Evolutionary conservation across 1,140 invertebrate species (phyloP).

Genomic region (Drosophila bifasciata): DNA sequence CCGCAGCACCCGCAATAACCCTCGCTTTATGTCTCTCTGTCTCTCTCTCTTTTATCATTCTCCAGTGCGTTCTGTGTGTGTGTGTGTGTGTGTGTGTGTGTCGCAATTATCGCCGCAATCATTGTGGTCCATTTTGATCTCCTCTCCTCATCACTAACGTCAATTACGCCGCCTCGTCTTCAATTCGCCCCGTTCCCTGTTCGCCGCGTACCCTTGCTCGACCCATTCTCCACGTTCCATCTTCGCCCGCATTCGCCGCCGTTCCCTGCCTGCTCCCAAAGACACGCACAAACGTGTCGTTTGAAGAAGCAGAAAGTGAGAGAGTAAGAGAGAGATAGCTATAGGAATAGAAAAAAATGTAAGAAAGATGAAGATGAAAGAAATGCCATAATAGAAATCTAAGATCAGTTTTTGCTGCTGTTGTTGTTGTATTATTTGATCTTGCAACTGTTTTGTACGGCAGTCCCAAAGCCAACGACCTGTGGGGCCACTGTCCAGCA

Average conservation of each 20-base stretch:
- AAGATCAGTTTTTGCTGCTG: slow-evolving; percentile 26
- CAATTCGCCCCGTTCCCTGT: slow-evolving; percentile 35
- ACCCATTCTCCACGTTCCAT: no score
- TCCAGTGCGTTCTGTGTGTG: slow-evolving; percentile 44
- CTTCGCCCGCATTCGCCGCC: no score
- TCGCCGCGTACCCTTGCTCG: slow-evolving; percentile 20
- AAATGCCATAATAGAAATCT: slow-evolving; percentile 63
- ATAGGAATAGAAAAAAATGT: background rate
- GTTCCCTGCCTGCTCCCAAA: no score
- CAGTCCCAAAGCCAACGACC: slow-evolving; percentile 7
- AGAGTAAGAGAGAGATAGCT: background rate
- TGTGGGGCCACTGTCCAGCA: slow-evolving; percentile 14
- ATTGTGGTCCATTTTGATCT: slow-evolving; percentile 78
- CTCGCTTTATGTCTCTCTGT: slow-evolving; percentile 13
- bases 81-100: slow-evolving; percentile 42
- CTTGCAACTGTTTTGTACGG: slow-evolving; percentile 37
- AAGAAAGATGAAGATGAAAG: slow-evolving; percentile 27
- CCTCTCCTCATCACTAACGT: slow-evolving; percentile 70
- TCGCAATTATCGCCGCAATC: slow-evolving; percentile 77
- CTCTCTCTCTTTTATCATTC: slow-evolving; percentile 38
- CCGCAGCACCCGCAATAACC: background rate
- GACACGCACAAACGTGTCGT: background rate
- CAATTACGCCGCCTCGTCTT: slow-evolving; percentile 63
- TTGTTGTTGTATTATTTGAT: slow-evolving; percentile 22
- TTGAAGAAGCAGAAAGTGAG: background rate